phyloP scores from a whole-genome alignment of 2,888 invertebrate genomes.

The Tipula lateralis region DNA sequence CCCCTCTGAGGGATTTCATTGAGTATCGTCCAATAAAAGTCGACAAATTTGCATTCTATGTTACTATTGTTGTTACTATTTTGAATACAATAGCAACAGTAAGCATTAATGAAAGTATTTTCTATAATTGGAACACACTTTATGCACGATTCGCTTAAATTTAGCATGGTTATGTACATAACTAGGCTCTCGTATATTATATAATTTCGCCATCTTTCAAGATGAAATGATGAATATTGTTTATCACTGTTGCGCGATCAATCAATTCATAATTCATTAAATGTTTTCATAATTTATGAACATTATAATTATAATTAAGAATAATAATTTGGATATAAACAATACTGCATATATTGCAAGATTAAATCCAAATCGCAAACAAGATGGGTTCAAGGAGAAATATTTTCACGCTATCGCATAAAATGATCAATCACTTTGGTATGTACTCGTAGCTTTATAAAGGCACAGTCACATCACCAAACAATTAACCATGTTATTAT shows the following conservation, averaged over 20 bases:
- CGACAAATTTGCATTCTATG: not conserved
- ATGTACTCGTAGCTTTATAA: too few species aligned
- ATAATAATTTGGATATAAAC: not conserved
- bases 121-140: not conserved
- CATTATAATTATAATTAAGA: not conserved
- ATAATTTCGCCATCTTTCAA: not conserved
- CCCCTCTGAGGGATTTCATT: too few species aligned
- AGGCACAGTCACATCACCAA: not conserved
- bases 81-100: not conserved
- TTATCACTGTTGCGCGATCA: constrained; percentile 4
- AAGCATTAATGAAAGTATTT: not conserved
- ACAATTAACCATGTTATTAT: not conserved
- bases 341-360: not conserved
- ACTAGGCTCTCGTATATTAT: not conserved
- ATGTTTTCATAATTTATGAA: not conserved
- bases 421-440: not conserved
- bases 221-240: not conserved
- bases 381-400: not conserved
- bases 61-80: not conserved
- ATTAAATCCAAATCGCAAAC: not conserved
- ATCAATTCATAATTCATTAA: not conserved
- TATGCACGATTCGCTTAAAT: constrained; percentile 1
- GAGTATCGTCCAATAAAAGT: not conserved
- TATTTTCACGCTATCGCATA: not conserved
- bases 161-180: not conserved